phyloP scores from a whole-genome alignment of 2,888 invertebrate genomes.

The Asteroscopus sphinx region DNA sequence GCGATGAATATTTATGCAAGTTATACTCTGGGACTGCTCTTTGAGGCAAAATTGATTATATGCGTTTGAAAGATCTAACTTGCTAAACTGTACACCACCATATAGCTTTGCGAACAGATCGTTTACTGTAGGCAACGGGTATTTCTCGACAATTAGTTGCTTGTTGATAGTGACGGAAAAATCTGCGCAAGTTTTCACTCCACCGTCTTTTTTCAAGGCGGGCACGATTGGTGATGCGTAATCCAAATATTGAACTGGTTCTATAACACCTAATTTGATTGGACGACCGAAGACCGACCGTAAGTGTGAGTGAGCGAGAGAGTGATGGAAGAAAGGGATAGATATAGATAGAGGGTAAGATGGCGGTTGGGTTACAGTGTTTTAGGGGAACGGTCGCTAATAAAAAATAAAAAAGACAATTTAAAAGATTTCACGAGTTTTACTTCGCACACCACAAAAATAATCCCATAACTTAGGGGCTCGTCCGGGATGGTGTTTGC shows the following conservation, averaged over 20 bases:
- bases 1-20: conserved; percentile 36
- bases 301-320: too few relatives aligned
- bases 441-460: too few relatives aligned
- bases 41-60: conserved; percentile 35
- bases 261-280: not conserved
- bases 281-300: too few relatives aligned
- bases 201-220: conserved; percentile 1
- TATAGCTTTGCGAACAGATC: conserved; percentile 30
- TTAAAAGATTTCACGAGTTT: too few relatives aligned
- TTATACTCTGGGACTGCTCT: conserved; percentile 21
- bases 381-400: too few relatives aligned
- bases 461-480: too few relatives aligned
- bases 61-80: conserved; percentile 31
- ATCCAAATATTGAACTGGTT: not conserved
- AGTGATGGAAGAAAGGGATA: too few relatives aligned
- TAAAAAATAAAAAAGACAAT: too few relatives aligned
- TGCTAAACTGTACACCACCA: conserved; percentile 19
- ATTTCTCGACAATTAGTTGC: not conserved
- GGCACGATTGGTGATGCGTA: too few relatives aligned
- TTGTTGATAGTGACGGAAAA: not conserved
- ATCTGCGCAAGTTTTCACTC: not conserved
- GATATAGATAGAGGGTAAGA: too few relatives aligned
- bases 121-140: conserved; percentile 5
- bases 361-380: too few relatives aligned
- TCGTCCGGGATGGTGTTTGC: too few relatives aligned